Evolutionary conservation across 2,113 vertebrate genomes (phyloP).

Genomic region (Sinocyclocheilus rhinocerous): DNA sequence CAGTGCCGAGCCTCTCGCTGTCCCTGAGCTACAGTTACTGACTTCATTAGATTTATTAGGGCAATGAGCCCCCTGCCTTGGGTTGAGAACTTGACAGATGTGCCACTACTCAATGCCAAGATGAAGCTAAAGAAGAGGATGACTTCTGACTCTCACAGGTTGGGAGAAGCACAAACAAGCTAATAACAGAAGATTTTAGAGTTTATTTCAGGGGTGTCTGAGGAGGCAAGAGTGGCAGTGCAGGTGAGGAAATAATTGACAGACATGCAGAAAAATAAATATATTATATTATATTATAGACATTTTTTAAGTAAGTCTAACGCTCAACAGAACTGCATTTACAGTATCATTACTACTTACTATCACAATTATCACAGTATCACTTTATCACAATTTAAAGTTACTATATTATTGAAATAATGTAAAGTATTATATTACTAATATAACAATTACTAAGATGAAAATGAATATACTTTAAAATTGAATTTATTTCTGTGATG

Average conservation of each 20-base stretch:
- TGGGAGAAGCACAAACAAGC: slow-evolving; percentile 5
- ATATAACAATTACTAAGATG: no score
- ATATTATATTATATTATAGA: no score
- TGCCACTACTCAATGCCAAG: slow-evolving; percentile 26
- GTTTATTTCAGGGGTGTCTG: not conserved
- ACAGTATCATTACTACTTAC: no score
- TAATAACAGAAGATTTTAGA: not conserved
- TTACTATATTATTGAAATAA: no score
- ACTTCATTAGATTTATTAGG: no score
- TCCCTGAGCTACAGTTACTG: slow-evolving; percentile 30
- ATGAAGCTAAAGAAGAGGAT: slow-evolving; percentile 25
- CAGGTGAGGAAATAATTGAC: not conserved
- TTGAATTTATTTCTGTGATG: no score
- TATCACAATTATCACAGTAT: no score
- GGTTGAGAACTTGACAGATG: slow-evolving; percentile 34
- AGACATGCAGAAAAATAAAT: not conserved
- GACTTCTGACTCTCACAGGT: not conserved
- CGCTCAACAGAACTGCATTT: no score
- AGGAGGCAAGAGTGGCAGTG: not conserved
- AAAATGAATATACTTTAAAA: no score
- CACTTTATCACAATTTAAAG: no score
- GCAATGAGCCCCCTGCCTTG: not conserved
- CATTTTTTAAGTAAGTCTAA: no score
- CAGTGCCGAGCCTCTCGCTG: slow-evolving; percentile 32
- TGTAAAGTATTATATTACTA: no score